A percentile compares a stretch with the other conserved stretches of the same genome.
Evolutionary conservation across 2,888 invertebrate genomes (phyloP).

Genomic region (Apoderus coryli): DNA sequence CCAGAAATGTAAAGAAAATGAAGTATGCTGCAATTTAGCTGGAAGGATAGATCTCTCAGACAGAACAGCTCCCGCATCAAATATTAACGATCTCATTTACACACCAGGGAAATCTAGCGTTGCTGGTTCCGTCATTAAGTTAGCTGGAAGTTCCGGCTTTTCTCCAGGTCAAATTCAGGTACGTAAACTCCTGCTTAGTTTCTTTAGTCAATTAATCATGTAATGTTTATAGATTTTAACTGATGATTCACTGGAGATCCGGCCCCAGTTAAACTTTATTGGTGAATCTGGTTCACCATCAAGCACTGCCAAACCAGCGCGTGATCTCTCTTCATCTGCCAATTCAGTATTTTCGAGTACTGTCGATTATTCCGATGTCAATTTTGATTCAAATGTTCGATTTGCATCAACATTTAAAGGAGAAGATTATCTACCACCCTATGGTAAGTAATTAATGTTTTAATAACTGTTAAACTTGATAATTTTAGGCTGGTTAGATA

Average conservation of each 20-base stretch:
- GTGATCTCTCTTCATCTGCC: conserved; percentile 22
- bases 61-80: conserved; percentile 16
- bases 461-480: too few species aligned
- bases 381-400: conserved; percentile 26
- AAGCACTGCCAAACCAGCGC: conserved; percentile 26
- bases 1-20: conserved; percentile 14
- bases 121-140: conserved; percentile 22
- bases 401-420: conserved; percentile 28
- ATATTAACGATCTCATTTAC: conserved; percentile 18
- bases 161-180: conserved; percentile 26
- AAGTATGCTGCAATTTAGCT: conserved; percentile 21
- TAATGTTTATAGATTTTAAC: conserved; percentile 14
- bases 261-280: conserved; percentile 22
- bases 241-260: conserved; percentile 16
- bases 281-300: conserved; percentile 25
- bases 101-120: conserved; percentile 25
- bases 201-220: too few species aligned
- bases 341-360: conserved; percentile 22
- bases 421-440: conserved; percentile 31
- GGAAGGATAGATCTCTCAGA: conserved; percentile 6
- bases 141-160: conserved; percentile 21
- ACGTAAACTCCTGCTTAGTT: conserved; percentile 1
- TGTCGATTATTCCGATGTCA: conserved; percentile 25
- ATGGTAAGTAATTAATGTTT: too few species aligned
- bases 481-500: too few species aligned